These are phyloP conservation scores for Hyles euphorbiae DNA, from an alignment of 1,140 invertebrate genomes.

Conservation along the genomic window DNA sequence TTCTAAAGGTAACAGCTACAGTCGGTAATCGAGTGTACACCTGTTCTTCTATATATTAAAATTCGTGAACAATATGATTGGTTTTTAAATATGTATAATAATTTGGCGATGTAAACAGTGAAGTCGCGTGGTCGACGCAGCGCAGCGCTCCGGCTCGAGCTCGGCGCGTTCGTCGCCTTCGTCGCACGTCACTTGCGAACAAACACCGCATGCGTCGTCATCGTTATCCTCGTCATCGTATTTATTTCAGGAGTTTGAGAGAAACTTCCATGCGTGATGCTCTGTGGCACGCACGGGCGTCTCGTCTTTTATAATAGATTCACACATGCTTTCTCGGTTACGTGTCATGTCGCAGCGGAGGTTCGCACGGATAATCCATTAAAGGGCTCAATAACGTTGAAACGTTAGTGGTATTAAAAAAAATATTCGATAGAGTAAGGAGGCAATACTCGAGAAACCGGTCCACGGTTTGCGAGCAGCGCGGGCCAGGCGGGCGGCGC, in stretches of 20 bases:
- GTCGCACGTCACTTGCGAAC: constrained; percentile 14
- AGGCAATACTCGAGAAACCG: constrained; percentile 26
- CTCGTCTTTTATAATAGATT: neutral
- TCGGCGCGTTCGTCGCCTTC: neutral
- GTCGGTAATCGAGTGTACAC: no score
- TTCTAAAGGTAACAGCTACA: no score
- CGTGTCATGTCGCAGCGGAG: neutral
- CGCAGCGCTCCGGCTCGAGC: no score
- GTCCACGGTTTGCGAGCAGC: constrained; percentile 23
- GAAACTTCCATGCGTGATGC: constrained; percentile 5
- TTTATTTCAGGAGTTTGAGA: constrained; percentile 10
- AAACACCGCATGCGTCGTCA: constrained; percentile 14
- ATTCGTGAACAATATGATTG: no score
- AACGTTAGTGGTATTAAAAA: constrained; percentile 15
- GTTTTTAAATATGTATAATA: no score
- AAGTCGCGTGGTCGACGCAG: no score
- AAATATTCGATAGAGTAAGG: constrained; percentile 21
- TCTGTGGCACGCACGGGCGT: neutral
- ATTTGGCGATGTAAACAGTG: no score
- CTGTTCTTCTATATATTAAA: no score
- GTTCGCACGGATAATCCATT: neutral
- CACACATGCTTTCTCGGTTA: no score
- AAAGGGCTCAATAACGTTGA: constrained; percentile 5
- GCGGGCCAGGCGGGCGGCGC: constrained; percentile 13
- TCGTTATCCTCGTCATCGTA: constrained; percentile 9